Evolutionary conservation across 2,888 invertebrate genomes (phyloP).

Genomic region (Cotesia congregata): DNA sequence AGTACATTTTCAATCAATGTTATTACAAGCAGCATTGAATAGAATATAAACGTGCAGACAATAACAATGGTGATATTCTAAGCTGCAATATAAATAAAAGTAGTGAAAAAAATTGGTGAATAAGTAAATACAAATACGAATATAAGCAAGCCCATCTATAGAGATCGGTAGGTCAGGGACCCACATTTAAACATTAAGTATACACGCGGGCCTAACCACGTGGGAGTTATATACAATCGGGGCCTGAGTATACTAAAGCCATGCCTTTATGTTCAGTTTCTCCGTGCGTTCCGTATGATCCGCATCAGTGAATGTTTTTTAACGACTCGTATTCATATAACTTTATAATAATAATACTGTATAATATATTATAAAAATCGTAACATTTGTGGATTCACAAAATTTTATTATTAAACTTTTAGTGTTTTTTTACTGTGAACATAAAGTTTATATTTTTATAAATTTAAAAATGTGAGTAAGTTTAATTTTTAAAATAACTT

Average conservation of each 20-base stretch:
- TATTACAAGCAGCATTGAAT: too few relatives aligned
- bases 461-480: too few relatives aligned
- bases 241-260: neutral
- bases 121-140: neutral
- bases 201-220: neutral
- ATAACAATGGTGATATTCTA: too few relatives aligned
- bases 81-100: neutral
- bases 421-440: too few relatives aligned
- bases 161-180: conserved; percentile 1
- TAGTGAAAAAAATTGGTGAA: neutral
- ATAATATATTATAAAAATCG: too few relatives aligned
- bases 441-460: too few relatives aligned
- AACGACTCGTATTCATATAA: neutral
- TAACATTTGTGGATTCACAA: too few relatives aligned
- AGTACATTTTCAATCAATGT: too few relatives aligned
- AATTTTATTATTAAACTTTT: too few relatives aligned
- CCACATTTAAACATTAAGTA: neutral
- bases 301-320: neutral
- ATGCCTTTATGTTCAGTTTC: neutral
- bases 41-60: too few relatives aligned
- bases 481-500: too few relatives aligned
- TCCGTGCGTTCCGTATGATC: neutral
- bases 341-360: too few relatives aligned
- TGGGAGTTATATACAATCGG: neutral
- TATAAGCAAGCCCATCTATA: neutral